phyloP scores from a whole-genome alignment of 2,888 invertebrate species.

The Cataglyphis altisquamis region DNA sequence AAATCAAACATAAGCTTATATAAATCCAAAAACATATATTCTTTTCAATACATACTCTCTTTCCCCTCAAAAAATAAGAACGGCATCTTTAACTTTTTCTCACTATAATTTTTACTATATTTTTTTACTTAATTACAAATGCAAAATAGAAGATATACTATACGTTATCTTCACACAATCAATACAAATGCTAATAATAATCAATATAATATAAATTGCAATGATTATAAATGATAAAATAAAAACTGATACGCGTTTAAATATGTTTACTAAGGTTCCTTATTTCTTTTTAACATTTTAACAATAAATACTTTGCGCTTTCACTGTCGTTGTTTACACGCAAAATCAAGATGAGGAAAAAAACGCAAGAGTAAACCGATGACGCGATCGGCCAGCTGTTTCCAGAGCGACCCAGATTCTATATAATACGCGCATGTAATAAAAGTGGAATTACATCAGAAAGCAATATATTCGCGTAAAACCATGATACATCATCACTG shows the following conservation, averaged over 20 bases:
- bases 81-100: not conserved
- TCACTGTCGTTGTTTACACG: not conserved
- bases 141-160: not conserved
- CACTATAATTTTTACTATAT: not conserved
- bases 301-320: not conserved
- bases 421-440: slow-evolving; percentile 53
- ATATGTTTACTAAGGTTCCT: not conserved
- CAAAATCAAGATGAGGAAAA: not conserved
- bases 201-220: not conserved
- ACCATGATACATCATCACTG: not conserved
- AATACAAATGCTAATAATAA: not conserved
- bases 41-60: not conserved
- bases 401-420: slow-evolving; percentile 77
- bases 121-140: not conserved
- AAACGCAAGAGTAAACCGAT: slow-evolving; percentile 55
- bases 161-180: not conserved
- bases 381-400: slow-evolving; percentile 59
- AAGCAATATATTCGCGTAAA: slow-evolving; percentile 54
- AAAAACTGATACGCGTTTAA: not conserved
- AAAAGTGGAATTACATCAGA: slow-evolving; percentile 74
- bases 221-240: not conserved
- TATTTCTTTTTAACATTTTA: not conserved
- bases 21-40: not conserved
- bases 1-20: not conserved
- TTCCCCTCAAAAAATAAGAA: not conserved